A percentile compares a stretch with the other conserved stretches of the same genome.
These are phyloP conservation scores for Clitarchus hookeri DNA, from an alignment of 2,888 invertebrate genomes.

Conservation along the genomic window DNA sequence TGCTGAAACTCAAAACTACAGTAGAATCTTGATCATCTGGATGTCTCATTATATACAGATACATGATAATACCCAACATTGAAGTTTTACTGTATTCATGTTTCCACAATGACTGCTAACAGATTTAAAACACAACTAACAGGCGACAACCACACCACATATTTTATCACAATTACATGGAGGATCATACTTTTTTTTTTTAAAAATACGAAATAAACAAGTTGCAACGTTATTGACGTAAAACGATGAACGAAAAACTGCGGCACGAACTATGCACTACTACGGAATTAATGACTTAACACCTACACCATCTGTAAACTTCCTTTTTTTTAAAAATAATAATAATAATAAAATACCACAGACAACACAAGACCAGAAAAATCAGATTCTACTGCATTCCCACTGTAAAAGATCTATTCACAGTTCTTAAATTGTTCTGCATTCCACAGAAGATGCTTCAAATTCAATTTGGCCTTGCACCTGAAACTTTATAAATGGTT, in stretches of 20 bases:
- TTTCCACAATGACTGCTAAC: too few relatives aligned
- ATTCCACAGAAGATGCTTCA: neutral
- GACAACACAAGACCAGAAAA: neutral
- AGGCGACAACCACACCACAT: neutral
- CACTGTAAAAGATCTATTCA: neutral
- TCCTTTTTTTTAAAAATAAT: too few relatives aligned
- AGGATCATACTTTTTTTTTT: neutral
- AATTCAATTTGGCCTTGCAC: neutral
- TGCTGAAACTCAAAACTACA: conserved; percentile 3
- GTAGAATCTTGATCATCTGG: neutral
- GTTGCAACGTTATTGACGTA: neutral
- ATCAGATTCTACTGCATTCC: neutral
- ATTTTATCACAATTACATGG: neutral
- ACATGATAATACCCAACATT: neutral
- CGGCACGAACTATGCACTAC: neutral
- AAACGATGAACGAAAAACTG: neutral
- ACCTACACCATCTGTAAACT: neutral
- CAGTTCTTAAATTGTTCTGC: neutral
- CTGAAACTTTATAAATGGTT: too few relatives aligned
- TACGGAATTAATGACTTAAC: too few relatives aligned
- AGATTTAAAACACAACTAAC: neutral
- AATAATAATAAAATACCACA: neutral
- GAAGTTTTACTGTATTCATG: neutral
- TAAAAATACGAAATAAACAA: neutral
- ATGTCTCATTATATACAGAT: neutral